These are phyloP conservation scores for Gopherus evgoodei DNA, from an alignment of 2,113 vertebrate genomes.

Conservation along the genomic window DNA sequence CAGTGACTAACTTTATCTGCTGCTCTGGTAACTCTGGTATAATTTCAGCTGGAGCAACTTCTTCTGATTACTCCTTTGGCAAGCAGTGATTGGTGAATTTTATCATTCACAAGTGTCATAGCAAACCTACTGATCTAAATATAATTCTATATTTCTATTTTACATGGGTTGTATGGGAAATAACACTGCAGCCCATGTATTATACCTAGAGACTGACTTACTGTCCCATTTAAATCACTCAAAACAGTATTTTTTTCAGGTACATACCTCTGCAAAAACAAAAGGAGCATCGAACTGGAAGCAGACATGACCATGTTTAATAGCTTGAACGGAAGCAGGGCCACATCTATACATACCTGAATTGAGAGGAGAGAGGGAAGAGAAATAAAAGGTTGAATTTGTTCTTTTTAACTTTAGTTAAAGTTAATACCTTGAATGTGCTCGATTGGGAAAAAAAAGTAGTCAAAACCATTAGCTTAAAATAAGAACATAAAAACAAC, in stretches of 20 bases:
- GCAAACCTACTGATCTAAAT: not conserved
- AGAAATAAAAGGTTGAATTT: not conserved
- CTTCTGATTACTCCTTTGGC: not conserved
- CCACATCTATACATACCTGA: conserved; percentile 96
- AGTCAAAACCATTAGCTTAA: not conserved
- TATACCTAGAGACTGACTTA: not conserved
- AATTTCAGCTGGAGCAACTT: not conserved
- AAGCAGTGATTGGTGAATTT: not conserved
- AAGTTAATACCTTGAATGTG: not conserved
- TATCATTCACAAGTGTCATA: not conserved
- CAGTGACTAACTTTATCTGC: not conserved
- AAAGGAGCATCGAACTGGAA: conserved; percentile 93
- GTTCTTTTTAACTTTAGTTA: not conserved
- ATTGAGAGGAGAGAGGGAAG: not conserved
- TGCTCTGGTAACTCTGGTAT: conserved; percentile 3
- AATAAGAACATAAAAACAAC: not conserved
- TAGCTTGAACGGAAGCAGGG: conserved; percentile 92
- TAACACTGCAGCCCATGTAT: not conserved
- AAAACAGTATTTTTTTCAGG: not conserved
- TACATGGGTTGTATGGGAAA: fast-evolving
- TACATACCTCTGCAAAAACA: conserved; percentile 92
- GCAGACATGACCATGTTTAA: conserved; percentile 94
- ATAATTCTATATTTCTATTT: not conserved
- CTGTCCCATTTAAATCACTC: not conserved
- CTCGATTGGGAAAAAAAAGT: not conserved